Conservation (phyloP, 2,888 invertebrate genomes). For the Meghimatium bilineatum region DNA sequence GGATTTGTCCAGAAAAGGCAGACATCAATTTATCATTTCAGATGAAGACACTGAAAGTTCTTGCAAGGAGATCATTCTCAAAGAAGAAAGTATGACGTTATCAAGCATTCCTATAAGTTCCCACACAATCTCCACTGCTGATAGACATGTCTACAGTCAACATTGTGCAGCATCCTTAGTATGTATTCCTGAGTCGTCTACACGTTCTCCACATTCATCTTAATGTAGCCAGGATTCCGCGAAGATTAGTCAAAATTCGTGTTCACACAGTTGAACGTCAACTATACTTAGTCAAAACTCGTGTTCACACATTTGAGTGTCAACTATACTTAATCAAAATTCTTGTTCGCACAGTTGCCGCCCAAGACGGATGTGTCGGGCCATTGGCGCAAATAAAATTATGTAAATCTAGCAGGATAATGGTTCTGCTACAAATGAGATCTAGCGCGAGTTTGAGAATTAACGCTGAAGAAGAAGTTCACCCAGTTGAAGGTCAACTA, state of each 20-base stretch:
- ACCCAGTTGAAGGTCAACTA: not conserved
- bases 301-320: no score
- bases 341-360: no score
- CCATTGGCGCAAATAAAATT: no score
- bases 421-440: no score
- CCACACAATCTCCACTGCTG: not conserved
- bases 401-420: no score
- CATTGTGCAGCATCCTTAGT: not conserved
- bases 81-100: not conserved
- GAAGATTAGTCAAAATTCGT: not conserved
- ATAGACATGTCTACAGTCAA: not conserved
- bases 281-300: not conserved
- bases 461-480: no score
- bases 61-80: not conserved
- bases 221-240: not conserved
- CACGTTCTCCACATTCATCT: not conserved
- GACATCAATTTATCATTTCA: slow-evolving; percentile 5
- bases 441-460: no score
- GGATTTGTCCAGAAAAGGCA: slow-evolving; percentile 33
- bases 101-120: not conserved
- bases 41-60: slow-evolving; percentile 9
- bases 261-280: not conserved
- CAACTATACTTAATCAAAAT: no score
- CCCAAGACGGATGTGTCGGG: no score
- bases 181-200: not conserved